Evolutionary conservation across 2,888 invertebrate species (phyloP), one percentile per base, ranked within the genome.

Genomic region (Allacma fusca): DNA sequence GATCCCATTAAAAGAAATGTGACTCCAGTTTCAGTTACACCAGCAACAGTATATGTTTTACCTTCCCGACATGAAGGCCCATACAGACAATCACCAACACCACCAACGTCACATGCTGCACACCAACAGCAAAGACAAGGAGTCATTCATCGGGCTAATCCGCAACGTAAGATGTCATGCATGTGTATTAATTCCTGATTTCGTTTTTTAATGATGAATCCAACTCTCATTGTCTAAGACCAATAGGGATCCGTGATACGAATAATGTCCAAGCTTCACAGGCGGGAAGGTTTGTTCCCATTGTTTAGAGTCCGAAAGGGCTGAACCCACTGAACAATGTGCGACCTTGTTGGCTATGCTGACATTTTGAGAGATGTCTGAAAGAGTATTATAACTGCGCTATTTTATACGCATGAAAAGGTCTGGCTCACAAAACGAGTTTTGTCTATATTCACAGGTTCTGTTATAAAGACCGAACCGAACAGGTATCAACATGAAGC

Each of bases 401-500:
- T 5, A 57, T 57, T 21, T 57, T 57, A 21, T 4, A 21, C 5
- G 57, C 19, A 43, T 43, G 9, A 19, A 9, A 43, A 9, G 12
- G 19, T 43, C 5, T 57, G 13, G 57, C 4, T 57, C 4, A 57
- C 16, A 9, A 21, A 57, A 57, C 21, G 7, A 21, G 57, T 16
- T 9, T 29, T 28, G 29, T 2, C 34, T 29, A 28, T 72, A 62
- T 34, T 44, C 5, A 0, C 40, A 76, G 80, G 80, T n/a, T 64
- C 71, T 9, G 50, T 81, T 50, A 78, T 81, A 21, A 83, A 83
- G 68, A 80, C 80, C 7, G 83, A 84, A 68, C 82, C 82, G 24
- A 83, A 84, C 69, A 77, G 81, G 26, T 79, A 72, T 40, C 71
- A 62, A 23, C 93, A 95, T 86, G 96, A 96, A 87, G 95, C 95